Base-by-base conservation (phyloP, 2,888 invertebrate species). In the Polyommatus icarus region DNA sequence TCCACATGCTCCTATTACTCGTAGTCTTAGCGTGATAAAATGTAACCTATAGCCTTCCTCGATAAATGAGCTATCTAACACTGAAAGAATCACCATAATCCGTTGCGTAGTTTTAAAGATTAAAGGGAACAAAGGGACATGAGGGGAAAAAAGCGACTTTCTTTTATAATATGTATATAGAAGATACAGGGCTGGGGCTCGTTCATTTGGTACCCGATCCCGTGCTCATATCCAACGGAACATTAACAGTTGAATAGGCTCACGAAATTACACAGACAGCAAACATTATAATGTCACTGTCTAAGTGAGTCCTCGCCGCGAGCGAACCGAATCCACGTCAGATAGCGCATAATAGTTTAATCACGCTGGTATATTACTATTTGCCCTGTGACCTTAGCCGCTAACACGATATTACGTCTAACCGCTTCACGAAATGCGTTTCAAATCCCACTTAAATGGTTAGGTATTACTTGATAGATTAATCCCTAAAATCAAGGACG, bases 361-460 rank as follows among this genome's bases (percentile, higher is more conserved):
- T 61, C 24, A 61, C 24, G 61, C 12, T 12, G 12, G 24, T 61
- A 24, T 61, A 61, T 61, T 61, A 61, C 61, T 61, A 24, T 61
- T 61, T 61, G 12, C 61, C 24, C 24, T 3, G 61, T 20, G 61
- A 61, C 61, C 61, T 24, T 12, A 61, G 61, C 24, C 12, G 0
- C 61, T 20, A 24, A 61, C 24, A 61, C 61, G 24, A 61, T 61
- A 61, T 61, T 61, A 61, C 61, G 24, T 61, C 61, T 61, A 61
- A 61, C 61, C 61, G 12, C 61, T 24, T 24, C 24, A 61, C 12
- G 10, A 61, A 61, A 61, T 12, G 61, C 61, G 61, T 61, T 24
- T 61, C 61, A 61, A 61, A 61, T 61, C 24, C 61, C 61, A 61
- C 24, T 59, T 20, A 59, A 59, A 59, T 20, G 59, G n/a, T 20